Conservation (phyloP, 2,113 vertebrate species). For the Megaleporinus macrocephalus region DNA sequence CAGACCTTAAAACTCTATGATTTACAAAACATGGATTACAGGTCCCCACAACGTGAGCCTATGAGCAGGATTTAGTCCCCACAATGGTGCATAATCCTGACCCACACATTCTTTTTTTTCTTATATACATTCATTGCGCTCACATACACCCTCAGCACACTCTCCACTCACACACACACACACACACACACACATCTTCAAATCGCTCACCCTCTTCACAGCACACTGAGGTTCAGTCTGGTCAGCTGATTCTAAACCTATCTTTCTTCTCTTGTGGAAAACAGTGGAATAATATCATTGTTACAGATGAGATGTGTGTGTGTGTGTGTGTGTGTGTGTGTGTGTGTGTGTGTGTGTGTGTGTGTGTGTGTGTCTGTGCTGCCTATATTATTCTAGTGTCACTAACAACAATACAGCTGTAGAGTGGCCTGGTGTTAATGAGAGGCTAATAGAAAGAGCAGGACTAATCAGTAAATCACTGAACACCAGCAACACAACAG, state of each 20-base stretch:
- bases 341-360: constrained; percentile 1
- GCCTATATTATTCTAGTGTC: not conserved
- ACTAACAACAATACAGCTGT: not conserved
- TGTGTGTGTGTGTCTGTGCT: not conserved
- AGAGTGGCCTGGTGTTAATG: not conserved
- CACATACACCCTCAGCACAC: not conserved
- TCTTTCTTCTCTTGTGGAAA: not conserved
- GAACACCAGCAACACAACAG: too few species aligned
- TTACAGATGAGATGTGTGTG: not conserved
- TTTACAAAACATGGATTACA: too few species aligned
- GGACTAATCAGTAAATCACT: not conserved
- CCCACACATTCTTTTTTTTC: not conserved
- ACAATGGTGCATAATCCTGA: too few species aligned
- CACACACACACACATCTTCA: not conserved
- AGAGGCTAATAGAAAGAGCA: not conserved
- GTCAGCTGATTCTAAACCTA: not conserved
- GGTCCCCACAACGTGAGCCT: too few species aligned
- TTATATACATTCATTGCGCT: not conserved
- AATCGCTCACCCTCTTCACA: not conserved
- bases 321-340: too few species aligned
- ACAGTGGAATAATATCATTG: not conserved
- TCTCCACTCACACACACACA: constrained; percentile 24
- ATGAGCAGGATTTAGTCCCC: too few species aligned
- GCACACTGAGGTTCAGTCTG: constrained; percentile 42
- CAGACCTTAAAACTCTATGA: too few species aligned